Evolutionary conservation across 2,113 vertebrate genomes (phyloP).

Genomic region (Amia ocellicauda): DNA sequence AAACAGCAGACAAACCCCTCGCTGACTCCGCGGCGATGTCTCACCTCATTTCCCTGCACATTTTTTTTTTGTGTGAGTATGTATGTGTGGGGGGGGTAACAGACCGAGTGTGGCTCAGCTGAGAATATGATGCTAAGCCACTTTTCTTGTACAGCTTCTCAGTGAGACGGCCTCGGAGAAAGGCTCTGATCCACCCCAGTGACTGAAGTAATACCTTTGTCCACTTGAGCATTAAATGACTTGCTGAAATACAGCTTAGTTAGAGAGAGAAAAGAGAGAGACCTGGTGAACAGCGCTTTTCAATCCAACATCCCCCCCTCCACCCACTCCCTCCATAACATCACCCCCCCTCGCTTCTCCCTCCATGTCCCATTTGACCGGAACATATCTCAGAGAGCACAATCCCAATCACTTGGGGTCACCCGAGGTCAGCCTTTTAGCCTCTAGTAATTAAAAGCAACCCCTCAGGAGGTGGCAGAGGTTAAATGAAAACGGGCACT

Average conservation of each 20-base stretch:
- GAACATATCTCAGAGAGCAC: slow-evolving; percentile 65
- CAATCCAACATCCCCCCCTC: slow-evolving; percentile 45
- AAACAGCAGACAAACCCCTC: slow-evolving; percentile 30
- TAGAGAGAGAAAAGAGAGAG: slow-evolving; percentile 51
- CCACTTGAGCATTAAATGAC: slow-evolving; percentile 79
- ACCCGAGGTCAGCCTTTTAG: slow-evolving; percentile 80
- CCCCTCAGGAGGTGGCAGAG: slow-evolving; percentile 72
- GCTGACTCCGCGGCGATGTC: slow-evolving; percentile 29
- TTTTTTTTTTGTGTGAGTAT: slow-evolving; percentile 29
- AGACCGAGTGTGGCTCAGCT: slow-evolving; percentile 51
- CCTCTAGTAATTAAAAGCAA: slow-evolving; percentile 89
- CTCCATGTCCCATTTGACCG: slow-evolving; percentile 61
- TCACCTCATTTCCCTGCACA: slow-evolving; percentile 54
- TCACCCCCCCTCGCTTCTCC: slow-evolving; percentile 18
- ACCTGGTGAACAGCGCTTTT: slow-evolving; percentile 64
- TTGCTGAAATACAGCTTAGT: slow-evolving; percentile 76
- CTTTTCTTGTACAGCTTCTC: slow-evolving; percentile 66
- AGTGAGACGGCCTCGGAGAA: slow-evolving; percentile 65
- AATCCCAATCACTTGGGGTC: slow-evolving; percentile 70
- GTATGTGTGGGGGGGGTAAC: slow-evolving; percentile 16
- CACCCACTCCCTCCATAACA: slow-evolving; percentile 13
- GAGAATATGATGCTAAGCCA: slow-evolving; percentile 62
- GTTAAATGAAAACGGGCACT: slow-evolving; percentile 73
- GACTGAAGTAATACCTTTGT: slow-evolving; percentile 80
- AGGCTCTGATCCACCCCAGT: slow-evolving; percentile 68